These are phyloP conservation scores for Centropus bengalensis DNA, from an alignment of 2,113 vertebrate genomes.

Conservation along the genomic window DNA sequence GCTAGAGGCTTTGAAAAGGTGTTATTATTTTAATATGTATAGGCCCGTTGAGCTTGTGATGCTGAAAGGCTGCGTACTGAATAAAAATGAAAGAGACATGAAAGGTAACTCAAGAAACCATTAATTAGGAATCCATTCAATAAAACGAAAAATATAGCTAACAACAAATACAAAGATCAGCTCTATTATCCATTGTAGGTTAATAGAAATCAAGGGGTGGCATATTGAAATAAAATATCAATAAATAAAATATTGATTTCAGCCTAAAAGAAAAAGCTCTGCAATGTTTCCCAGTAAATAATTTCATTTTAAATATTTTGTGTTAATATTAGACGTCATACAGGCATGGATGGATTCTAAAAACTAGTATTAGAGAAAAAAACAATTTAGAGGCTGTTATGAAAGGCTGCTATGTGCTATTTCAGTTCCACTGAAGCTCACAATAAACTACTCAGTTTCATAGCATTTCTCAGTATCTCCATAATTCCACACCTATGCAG, in stretches of 20 bases:
- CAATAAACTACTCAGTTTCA: neutral
- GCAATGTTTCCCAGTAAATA: neutral
- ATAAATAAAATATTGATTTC: neutral
- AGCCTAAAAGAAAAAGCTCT: neutral
- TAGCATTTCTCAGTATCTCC: neutral
- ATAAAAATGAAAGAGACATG: fast-evolving
- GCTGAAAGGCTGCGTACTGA: neutral
- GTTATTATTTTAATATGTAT: neutral
- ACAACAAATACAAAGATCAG: neutral
- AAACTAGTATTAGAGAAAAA: neutral
- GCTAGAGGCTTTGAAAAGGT: neutral
- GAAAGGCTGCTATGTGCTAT: neutral
- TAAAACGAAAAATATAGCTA: neutral
- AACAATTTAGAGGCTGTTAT: neutral
- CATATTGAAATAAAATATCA: neutral
- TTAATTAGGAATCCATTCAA: neutral
- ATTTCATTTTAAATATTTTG: neutral
- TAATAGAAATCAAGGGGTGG: neutral
- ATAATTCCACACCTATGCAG: neutral
- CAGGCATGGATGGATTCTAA: neutral
- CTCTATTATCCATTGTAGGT: neutral
- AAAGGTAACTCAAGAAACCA: neutral
- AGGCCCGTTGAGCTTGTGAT: neutral
- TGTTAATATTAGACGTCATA: neutral
- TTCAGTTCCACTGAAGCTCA: neutral